Conservation (phyloP, 2,113 vertebrate species). For the Chlamydotis undulata region DNA sequence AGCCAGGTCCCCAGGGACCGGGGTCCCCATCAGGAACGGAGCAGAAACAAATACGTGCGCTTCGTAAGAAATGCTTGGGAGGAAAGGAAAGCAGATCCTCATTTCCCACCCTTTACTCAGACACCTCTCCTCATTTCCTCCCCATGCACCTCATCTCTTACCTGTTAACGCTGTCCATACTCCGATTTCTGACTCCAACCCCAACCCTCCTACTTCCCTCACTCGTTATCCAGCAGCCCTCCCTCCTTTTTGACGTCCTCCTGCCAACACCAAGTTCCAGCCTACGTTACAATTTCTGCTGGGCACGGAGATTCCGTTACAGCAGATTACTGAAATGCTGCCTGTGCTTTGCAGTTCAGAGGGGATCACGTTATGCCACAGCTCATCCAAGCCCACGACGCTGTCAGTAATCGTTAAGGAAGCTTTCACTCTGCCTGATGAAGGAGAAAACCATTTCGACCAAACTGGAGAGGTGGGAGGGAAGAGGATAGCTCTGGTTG, state of each 20-base stretch:
- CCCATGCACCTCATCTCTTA: background rate
- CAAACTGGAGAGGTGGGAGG: background rate
- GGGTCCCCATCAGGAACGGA: background rate
- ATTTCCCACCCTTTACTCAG: background rate
- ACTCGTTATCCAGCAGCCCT: background rate
- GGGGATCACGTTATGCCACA: background rate
- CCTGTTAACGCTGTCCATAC: background rate
- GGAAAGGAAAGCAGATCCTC: background rate
- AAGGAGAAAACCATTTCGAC: background rate
- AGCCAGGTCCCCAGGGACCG: background rate
- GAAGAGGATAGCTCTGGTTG: background rate
- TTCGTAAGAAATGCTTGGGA: background rate
- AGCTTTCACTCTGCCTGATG: background rate
- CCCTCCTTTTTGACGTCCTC: background rate
- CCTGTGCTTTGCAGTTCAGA: background rate
- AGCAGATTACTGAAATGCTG: background rate
- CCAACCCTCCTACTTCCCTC: background rate
- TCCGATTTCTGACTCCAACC: background rate
- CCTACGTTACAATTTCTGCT: background rate
- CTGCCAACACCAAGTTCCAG: background rate
- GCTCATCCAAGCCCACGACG: background rate
- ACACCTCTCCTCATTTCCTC: background rate
- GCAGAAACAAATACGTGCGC: rapidly evolving
- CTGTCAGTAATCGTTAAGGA: background rate
- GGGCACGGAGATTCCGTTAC: background rate